Percentiles rank a stretch among this genome's conserved stretches.
These are phyloP conservation scores for Cygnus atratus DNA, from an alignment of 2,113 vertebrate species.

Conservation along the genomic window DNA sequence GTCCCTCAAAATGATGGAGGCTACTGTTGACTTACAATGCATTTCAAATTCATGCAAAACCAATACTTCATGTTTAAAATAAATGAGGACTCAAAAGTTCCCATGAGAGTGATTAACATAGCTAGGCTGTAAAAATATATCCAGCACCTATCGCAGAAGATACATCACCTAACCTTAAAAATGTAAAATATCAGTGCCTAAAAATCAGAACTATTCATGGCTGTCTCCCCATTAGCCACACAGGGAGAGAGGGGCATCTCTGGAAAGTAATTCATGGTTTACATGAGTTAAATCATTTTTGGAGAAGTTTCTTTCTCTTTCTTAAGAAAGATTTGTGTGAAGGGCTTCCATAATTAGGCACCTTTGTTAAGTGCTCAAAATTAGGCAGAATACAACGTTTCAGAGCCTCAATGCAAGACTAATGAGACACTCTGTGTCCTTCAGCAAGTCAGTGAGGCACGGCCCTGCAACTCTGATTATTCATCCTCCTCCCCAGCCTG, in stretches of 20 bases:
- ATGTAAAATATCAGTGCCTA: not conserved
- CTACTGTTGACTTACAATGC: not conserved
- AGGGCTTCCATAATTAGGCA: not conserved
- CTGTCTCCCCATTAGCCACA: accelerated
- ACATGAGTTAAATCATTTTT: not conserved
- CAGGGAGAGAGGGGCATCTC: not conserved
- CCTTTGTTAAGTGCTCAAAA: slow-evolving; percentile 3
- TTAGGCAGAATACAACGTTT: not conserved
- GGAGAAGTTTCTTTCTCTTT: not conserved
- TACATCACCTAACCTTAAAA: not conserved
- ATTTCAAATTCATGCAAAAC: not conserved
- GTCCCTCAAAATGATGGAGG: not conserved
- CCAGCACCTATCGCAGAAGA: not conserved
- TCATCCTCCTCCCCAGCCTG: not conserved
- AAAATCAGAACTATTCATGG: not conserved
- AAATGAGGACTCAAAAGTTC: not conserved
- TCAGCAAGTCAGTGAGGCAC: slow-evolving; percentile 38
- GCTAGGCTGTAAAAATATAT: not conserved
- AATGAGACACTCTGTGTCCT: not conserved
- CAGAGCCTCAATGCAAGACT: not conserved
- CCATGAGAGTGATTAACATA: not conserved
- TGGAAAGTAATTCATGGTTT: not conserved
- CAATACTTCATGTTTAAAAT: not conserved
- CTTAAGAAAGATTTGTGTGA: not conserved
- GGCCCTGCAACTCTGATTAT: not conserved